Conservation (phyloP, 1,140 invertebrate genomes). For the Euwallacea similis region DNA sequence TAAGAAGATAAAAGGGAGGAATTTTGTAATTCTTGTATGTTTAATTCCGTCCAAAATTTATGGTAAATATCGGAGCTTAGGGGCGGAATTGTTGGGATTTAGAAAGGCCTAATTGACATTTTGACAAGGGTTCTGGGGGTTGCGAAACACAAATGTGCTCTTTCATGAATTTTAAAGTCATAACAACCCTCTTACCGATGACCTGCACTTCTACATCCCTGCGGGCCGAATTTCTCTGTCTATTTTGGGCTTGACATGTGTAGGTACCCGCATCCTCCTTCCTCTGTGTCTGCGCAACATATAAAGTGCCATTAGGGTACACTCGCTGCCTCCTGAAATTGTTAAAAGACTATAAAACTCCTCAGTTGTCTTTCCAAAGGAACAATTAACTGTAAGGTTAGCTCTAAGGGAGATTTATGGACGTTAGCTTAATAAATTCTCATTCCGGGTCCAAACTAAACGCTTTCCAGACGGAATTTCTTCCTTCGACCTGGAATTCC, state of each 20-base stretch:
- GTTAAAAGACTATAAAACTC: constrained; percentile 1
- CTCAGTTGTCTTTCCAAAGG: not conserved
- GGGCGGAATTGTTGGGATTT: no score
- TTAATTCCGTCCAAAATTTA: no score
- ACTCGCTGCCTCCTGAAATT: constrained; percentile 75
- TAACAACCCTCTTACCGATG: constrained; percentile 63
- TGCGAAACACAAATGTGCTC: no score
- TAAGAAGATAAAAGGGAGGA: no score
- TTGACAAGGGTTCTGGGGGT: no score
- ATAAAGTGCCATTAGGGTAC: constrained; percentile 82
- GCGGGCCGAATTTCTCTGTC: constrained; percentile 76
- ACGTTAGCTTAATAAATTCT: not conserved
- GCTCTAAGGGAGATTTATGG: not conserved
- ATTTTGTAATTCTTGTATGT: no score
- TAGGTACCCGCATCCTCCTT: constrained; percentile 80
- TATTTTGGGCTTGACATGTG: constrained; percentile 85
- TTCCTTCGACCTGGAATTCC: no score
- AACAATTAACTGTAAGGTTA: not conserved
- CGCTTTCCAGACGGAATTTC: not conserved
- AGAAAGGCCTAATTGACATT: no score
- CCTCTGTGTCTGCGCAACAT: constrained; percentile 79
- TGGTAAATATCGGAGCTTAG: no score
- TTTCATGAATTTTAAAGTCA: no score
- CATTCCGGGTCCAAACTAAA: not conserved
- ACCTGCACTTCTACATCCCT: constrained; percentile 84